Conservation (phyloP, 2,113 vertebrate genomes). For the Cynopterus brachyotis region DNA sequence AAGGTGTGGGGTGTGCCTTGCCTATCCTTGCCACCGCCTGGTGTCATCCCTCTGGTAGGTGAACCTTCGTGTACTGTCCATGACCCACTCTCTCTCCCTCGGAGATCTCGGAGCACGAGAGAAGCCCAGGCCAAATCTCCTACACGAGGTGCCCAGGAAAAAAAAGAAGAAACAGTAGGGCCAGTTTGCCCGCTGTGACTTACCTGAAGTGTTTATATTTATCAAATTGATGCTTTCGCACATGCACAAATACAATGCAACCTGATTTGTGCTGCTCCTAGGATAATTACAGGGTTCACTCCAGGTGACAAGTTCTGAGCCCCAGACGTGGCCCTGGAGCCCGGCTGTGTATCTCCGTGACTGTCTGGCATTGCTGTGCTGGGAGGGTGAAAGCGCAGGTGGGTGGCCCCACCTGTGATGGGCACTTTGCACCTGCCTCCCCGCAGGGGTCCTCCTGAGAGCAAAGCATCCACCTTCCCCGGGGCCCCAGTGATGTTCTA, state of each 20-base stretch:
- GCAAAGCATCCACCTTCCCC: neutral
- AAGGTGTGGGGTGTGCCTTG: too few species aligned
- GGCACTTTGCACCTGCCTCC: neutral
- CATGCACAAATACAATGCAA: neutral
- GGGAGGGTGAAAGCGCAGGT: neutral
- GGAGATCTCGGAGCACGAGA: neutral
- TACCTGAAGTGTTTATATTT: neutral
- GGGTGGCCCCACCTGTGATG: accelerated
- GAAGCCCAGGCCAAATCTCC: neutral
- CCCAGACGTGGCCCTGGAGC: neutral
- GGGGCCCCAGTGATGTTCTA: accelerated
- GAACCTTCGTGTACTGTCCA: too few species aligned
- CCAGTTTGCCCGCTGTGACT: neutral
- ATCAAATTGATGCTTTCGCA: neutral
- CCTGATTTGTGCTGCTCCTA: neutral
- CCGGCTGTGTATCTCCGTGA: neutral
- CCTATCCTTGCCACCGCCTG: neutral
- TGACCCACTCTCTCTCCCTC: too few species aligned
- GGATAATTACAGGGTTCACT: neutral
- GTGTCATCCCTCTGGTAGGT: too few species aligned
- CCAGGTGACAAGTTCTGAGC: neutral
- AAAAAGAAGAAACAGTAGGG: too few species aligned
- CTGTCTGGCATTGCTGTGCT: neutral
- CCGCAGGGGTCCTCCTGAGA: neutral
- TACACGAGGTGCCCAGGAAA: neutral